These are phyloP conservation scores for Zaprionus inermis DNA, from an alignment of 1,140 invertebrate genomes.

Conservation along the genomic window DNA sequence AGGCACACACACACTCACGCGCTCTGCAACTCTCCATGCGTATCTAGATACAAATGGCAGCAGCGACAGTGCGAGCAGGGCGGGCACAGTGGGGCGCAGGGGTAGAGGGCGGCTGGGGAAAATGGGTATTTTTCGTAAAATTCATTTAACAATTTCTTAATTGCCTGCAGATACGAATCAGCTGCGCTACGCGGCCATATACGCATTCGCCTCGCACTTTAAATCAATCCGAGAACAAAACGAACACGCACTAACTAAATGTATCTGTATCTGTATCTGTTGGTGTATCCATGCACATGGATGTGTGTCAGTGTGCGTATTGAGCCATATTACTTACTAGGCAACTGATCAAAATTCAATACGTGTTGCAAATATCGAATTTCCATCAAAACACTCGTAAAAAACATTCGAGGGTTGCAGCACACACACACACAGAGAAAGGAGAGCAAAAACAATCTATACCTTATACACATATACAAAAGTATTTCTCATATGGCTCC, in stretches of 20 bases:
- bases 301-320: constrained; percentile 31
- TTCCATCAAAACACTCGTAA: constrained; percentile 79
- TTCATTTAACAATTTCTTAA: constrained; percentile 82
- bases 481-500: constrained; percentile 40
- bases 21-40: constrained; percentile 53
- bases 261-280: constrained; percentile 22
- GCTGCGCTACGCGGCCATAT: constrained; percentile 6
- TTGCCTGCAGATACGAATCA: constrained; percentile 81
- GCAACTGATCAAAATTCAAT: constrained; percentile 79
- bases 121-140: constrained; percentile 70
- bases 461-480: background rate
- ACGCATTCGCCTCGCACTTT: constrained; percentile 54
- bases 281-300: background rate
- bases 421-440: constrained; percentile 15
- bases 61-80: constrained; percentile 24
- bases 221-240: constrained; percentile 58
- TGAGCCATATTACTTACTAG: constrained; percentile 65
- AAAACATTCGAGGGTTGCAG: constrained; percentile 71
- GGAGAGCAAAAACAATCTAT: too few relatives aligned
- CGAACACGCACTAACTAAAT: background rate
- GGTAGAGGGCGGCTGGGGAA: background rate
- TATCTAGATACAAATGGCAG: constrained; percentile 66
- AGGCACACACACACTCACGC: constrained; percentile 31
- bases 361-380: constrained; percentile 82
- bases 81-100: too few relatives aligned